phyloP scores from a whole-genome alignment of 2,888 invertebrate genomes.

The Pseudococcus jackbeardsleyi region DNA sequence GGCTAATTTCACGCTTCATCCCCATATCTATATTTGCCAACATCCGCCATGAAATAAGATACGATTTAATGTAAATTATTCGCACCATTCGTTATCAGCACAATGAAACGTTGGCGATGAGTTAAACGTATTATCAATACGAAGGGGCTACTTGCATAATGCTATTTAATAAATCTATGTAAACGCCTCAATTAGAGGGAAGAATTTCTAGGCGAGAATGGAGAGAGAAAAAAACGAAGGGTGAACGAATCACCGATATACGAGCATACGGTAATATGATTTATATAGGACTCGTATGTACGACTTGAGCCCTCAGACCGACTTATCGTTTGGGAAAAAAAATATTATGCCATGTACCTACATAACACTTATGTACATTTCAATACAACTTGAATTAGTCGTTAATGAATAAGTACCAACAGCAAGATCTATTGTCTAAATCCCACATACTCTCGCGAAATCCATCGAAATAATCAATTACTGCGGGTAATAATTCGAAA shows the following conservation, averaged over 20 bases:
- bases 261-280: not conserved
- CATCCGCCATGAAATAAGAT: not conserved
- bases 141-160: not conserved
- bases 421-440: not conserved
- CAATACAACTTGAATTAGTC: not conserved
- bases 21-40: not conserved
- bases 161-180: not conserved
- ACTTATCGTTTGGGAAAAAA: not conserved
- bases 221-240: not conserved
- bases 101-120: no score
- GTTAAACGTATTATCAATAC: no score
- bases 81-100: no score
- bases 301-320: not conserved
- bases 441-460: not conserved
- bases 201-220: not conserved
- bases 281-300: not conserved
- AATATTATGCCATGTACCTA: not conserved
- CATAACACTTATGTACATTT: not conserved
- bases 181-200: conserved; percentile 14
- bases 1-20: conserved; percentile 16
- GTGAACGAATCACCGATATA: not conserved
- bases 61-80: not conserved
- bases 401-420: not conserved
- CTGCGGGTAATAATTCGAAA: not conserved
- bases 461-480: not conserved